Conservation (phyloP, 2,797 vertebrate genomes). For the Cheracebus regulus region DNA sequence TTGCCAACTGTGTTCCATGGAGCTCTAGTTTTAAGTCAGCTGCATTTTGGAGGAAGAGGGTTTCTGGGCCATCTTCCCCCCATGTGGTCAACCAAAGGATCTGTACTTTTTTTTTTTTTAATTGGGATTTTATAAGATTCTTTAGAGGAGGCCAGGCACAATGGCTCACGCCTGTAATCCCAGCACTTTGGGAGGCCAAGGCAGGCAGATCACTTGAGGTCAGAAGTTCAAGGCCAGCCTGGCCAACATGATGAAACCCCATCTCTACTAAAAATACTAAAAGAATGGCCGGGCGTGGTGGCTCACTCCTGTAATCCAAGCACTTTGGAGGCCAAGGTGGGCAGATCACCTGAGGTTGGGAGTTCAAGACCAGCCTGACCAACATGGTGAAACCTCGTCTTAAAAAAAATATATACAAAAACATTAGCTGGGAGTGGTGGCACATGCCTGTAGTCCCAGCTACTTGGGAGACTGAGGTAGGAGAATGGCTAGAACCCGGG, state of each 20-base stretch:
- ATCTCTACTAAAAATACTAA: not conserved
- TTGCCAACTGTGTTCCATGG: not conserved
- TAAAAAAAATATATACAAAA: no score
- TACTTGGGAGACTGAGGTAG: not conserved
- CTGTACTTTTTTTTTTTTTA: not conserved
- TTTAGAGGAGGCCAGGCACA: not conserved
- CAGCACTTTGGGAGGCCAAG: not conserved
- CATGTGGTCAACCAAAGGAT: not conserved
- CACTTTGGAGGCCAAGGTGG: no score
- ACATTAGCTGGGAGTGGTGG: not conserved
- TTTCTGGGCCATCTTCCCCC: fast-evolving
- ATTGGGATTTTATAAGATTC: not conserved
- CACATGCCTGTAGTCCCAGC: not conserved
- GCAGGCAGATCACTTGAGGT: not conserved
- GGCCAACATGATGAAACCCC: not conserved
- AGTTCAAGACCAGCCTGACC: no score
- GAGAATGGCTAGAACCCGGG: not conserved
- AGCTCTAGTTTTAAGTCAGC: not conserved
- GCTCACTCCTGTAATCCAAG: no score
- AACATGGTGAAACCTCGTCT: no score
- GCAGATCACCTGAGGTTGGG: no score
- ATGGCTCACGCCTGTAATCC: not conserved
- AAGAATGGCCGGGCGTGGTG: not conserved
- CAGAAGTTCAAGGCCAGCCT: not conserved
- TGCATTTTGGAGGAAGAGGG: not conserved